Percentiles rank a stretch among this genome's conserved stretches.
phyloP scores from a whole-genome alignment of 2,888 invertebrate genomes.

The Drosophila flavopinicola region DNA sequence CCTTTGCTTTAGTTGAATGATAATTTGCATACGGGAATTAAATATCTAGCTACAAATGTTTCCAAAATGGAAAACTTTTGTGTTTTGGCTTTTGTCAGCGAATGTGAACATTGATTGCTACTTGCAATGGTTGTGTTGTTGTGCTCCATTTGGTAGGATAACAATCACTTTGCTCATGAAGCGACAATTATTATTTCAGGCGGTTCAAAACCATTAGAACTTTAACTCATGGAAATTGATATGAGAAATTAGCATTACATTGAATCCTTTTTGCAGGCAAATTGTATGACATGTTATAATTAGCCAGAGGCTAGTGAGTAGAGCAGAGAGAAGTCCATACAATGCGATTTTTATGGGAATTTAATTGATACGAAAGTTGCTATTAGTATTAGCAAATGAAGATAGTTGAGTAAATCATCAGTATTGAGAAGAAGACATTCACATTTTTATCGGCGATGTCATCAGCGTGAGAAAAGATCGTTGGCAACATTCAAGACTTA shows the following conservation, averaged over 20 bases:
- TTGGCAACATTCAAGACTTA: slow-evolving; percentile 2
- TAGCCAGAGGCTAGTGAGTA: slow-evolving; percentile 4
- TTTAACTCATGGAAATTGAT: slow-evolving; percentile 7
- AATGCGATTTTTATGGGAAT: slow-evolving; percentile 32
- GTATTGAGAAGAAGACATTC: neutral
- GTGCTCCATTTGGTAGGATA: slow-evolving; percentile 22
- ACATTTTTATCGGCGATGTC: neutral
- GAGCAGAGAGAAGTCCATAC: slow-evolving; percentile 13
- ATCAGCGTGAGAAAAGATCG: slow-evolving; percentile 40
- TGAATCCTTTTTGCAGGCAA: slow-evolving; percentile 14
- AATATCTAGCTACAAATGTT: slow-evolving; percentile 49
- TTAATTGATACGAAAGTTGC: slow-evolving; percentile 33
- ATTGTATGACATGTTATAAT: slow-evolving; percentile 47
- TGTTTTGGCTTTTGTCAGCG: slow-evolving; percentile 43
- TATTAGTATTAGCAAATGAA: neutral
- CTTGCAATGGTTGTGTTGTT: slow-evolving; percentile 20
- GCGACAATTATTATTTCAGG: slow-evolving; percentile 57
- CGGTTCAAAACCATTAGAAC: slow-evolving; percentile 9
- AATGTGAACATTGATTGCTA: slow-evolving; percentile 14
- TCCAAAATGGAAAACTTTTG: slow-evolving; percentile 46
- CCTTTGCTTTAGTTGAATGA: slow-evolving; percentile 11
- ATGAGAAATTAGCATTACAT: slow-evolving; percentile 47
- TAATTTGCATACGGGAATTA: slow-evolving; percentile 50
- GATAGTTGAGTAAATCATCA: neutral
- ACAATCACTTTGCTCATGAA: slow-evolving; percentile 41